phyloP scores from a whole-genome alignment of 1,140 invertebrate genomes.

The Eriocheir sinensis region DNA sequence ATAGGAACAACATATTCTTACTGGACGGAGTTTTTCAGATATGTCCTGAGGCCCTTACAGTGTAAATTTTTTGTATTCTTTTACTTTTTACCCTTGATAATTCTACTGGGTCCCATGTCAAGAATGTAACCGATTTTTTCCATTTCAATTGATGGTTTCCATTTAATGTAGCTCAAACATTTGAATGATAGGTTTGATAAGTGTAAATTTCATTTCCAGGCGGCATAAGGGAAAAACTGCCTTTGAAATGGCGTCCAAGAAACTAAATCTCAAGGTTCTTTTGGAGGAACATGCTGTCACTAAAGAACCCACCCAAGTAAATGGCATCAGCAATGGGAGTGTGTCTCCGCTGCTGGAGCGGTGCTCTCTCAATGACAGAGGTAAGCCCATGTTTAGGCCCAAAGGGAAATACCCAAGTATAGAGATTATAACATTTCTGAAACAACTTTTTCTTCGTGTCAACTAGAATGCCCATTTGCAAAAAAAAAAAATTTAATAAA shows the following conservation, averaged over 20 bases:
- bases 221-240: constrained; percentile 66
- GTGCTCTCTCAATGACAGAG: constrained; percentile 42
- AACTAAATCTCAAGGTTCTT: constrained; percentile 37
- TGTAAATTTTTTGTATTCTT: no score
- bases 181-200: neutral
- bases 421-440: neutral
- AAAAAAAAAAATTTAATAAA: neutral
- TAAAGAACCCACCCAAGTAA: constrained; percentile 43
- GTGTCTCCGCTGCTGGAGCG: constrained; percentile 61
- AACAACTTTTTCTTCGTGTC: neutral
- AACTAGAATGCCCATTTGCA: neutral
- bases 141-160: no score
- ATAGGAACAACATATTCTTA: no score
- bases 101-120: no score
- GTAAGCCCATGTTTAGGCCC: neutral
- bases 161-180: no score
- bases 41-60: no score
- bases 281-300: constrained; percentile 47
- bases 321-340: constrained; percentile 59
- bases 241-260: constrained; percentile 60
- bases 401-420: neutral
- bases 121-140: no score
- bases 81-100: no score
- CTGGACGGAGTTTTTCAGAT: no score
- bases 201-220: neutral